Evolutionary conservation across 2,888 invertebrate species (phyloP).

Genomic region (Hyposoter didymator): DNA sequence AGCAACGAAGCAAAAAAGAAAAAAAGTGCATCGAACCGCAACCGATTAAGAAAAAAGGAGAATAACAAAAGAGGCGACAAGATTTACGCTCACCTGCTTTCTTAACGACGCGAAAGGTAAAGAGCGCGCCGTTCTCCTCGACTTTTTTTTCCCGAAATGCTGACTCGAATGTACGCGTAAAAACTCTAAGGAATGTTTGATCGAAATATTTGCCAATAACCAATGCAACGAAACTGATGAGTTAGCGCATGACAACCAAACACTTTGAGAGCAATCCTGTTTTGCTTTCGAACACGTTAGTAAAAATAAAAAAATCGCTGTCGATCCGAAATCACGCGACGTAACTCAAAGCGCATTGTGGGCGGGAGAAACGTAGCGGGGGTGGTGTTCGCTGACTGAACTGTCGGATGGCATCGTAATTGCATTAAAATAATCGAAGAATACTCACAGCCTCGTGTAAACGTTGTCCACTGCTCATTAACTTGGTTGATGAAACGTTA

Average conservation of each 20-base stretch:
- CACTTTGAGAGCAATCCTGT: not conserved
- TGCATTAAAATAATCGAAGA: constrained; percentile 14
- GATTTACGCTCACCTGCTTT: constrained; percentile 16
- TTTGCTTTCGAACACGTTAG: not conserved
- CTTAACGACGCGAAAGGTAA: not conserved
- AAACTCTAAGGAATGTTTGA: not conserved
- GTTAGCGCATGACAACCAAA: not conserved
- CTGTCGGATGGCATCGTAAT: constrained; percentile 9
- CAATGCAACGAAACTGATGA: constrained; percentile 12
- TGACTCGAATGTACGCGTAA: not conserved
- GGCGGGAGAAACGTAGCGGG: constrained; percentile 6
- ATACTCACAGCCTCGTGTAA: constrained; percentile 55
- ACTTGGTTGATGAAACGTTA: constrained; percentile 30
- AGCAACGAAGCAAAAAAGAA: not conserved
- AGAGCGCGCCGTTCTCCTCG: not conserved
- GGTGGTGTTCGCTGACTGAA: constrained; percentile 1
- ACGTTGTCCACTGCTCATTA: constrained; percentile 20
- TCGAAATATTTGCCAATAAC: not conserved
- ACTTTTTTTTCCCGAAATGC: not conserved
- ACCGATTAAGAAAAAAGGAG: not conserved
- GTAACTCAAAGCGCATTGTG: not conserved
- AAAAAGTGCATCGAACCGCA: constrained; percentile 1
- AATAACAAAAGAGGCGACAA: not conserved
- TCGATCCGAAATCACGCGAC: not conserved
- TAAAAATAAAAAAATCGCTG: constrained; percentile 1